Evolutionary conservation across 2,888 invertebrate species (phyloP).

Genomic region (Pristionchus exspectatus): DNA sequence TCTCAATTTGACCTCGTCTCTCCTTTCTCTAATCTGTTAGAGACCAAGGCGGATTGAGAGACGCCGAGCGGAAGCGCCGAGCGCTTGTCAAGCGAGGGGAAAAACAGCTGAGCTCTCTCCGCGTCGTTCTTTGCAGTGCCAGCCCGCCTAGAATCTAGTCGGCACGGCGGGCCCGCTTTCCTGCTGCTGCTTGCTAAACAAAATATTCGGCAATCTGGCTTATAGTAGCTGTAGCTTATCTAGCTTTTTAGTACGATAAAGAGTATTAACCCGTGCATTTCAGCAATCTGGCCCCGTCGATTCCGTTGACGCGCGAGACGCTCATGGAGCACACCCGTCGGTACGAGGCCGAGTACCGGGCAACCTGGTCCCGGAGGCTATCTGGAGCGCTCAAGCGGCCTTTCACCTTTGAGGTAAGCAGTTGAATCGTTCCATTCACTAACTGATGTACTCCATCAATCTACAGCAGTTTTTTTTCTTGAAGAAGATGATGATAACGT

Average conservation of each 20-base stretch:
- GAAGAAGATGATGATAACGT: background rate
- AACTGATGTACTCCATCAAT: too few relatives aligned
- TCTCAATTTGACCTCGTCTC: too few relatives aligned
- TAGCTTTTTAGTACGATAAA: background rate
- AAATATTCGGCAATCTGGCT: background rate
- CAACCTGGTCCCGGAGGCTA: constrained; percentile 69
- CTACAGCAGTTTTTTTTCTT: background rate
- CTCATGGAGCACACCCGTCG: constrained; percentile 72
- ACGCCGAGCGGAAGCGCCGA: too few relatives aligned
- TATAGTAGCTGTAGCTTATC: background rate
- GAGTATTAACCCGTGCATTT: constrained; percentile 28
- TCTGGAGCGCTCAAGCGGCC: constrained; percentile 57
- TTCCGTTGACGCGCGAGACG: constrained; percentile 73
- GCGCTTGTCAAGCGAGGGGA: background rate
- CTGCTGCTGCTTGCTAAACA: background rate
- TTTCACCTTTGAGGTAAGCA: constrained; percentile 17
- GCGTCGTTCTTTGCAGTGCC: background rate
- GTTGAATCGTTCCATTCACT: too few relatives aligned
- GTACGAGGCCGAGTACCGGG: constrained; percentile 75
- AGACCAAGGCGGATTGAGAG: too few relatives aligned
- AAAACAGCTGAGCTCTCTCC: constrained; percentile 16
- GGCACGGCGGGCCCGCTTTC: background rate
- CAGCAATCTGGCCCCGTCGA: constrained; percentile 62
- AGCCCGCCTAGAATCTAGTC: constrained; percentile 34
- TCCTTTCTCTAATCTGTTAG: too few relatives aligned